phyloP scores from a whole-genome alignment of 2,888 invertebrate genomes.

The Pherbina coryleti region DNA sequence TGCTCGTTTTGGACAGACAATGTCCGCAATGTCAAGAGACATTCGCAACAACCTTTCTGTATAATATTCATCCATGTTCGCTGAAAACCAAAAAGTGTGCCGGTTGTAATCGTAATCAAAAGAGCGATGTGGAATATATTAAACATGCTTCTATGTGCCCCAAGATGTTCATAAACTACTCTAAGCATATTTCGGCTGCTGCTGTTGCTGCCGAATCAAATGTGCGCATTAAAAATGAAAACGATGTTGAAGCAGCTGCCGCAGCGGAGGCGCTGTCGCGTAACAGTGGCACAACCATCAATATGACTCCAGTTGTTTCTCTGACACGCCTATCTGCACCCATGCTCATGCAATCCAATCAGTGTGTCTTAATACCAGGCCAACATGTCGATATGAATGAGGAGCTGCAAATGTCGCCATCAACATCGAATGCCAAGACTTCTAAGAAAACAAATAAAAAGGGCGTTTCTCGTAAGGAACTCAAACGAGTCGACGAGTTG shows the following conservation, averaged over 20 bases:
- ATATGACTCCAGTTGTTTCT: constrained; percentile 61
- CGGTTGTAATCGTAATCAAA: constrained; percentile 60
- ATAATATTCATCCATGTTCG: constrained; percentile 67
- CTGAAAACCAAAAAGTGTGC: constrained; percentile 62
- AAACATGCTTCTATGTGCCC: constrained; percentile 62
- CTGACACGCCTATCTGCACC: constrained; percentile 61
- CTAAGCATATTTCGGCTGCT: constrained; percentile 59
- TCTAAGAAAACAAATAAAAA: constrained; percentile 54
- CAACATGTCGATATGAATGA: constrained; percentile 20
- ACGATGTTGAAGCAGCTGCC: constrained; percentile 55
- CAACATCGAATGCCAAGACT: background rate
- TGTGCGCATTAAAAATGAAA: constrained; percentile 62
- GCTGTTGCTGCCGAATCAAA: constrained; percentile 54
- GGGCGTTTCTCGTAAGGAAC: constrained; percentile 62
- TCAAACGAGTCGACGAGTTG: constrained; percentile 64
- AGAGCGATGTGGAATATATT: constrained; percentile 58
- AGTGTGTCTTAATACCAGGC: constrained; percentile 49
- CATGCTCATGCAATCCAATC: constrained; percentile 52
- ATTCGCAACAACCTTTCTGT: constrained; percentile 66
- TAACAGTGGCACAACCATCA: constrained; percentile 43
- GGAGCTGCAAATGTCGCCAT: background rate
- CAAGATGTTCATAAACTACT: constrained; percentile 59
- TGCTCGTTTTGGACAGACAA: constrained; percentile 61
- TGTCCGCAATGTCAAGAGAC: constrained; percentile 64
- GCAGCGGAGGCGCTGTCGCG: constrained; percentile 46